Conservation (phyloP, 2,888 invertebrate species). For the Tinea pellionella region DNA sequence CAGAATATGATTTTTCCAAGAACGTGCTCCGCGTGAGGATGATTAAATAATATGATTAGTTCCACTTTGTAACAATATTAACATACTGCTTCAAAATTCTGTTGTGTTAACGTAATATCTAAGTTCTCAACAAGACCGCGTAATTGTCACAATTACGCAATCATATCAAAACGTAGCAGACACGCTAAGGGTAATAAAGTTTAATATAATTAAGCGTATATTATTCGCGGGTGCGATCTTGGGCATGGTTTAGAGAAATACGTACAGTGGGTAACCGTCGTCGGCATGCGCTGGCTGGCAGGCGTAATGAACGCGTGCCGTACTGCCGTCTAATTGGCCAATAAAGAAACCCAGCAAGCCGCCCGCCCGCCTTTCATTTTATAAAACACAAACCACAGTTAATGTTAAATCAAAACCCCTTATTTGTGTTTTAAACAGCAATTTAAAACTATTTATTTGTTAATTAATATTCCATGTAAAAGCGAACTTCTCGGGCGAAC, state of each 20-base stretch:
- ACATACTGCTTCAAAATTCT: neutral
- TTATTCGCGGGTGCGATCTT: constrained; percentile 17
- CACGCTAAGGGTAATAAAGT: constrained; percentile 36
- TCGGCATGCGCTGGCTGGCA: constrained; percentile 21
- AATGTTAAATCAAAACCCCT: neutral
- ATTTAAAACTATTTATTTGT: neutral
- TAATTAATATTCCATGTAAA: neutral
- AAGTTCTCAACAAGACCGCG: constrained; percentile 4
- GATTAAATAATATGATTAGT: neutral
- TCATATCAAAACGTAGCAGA: constrained; percentile 32
- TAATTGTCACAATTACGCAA: constrained; percentile 3
- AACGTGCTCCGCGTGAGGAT: neutral
- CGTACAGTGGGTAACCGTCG: neutral
- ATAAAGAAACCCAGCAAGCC: constrained; percentile 33
- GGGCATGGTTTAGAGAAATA: constrained; percentile 4
- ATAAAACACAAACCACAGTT: constrained; percentile 18
- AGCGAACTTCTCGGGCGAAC: constrained; percentile 16
- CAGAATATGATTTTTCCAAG: neutral
- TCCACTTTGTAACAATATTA: neutral
- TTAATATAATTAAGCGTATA: constrained; percentile 37
- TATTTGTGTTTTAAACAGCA: neutral
- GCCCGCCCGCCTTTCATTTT: constrained; percentile 31
- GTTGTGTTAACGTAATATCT: constrained; percentile 1
- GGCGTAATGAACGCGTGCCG: constrained; percentile 39
- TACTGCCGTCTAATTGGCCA: constrained; percentile 45